Evolutionary conservation across 2,797 vertebrate species (phyloP).

Genomic region (Parauchenoglanis punctatus): DNA sequence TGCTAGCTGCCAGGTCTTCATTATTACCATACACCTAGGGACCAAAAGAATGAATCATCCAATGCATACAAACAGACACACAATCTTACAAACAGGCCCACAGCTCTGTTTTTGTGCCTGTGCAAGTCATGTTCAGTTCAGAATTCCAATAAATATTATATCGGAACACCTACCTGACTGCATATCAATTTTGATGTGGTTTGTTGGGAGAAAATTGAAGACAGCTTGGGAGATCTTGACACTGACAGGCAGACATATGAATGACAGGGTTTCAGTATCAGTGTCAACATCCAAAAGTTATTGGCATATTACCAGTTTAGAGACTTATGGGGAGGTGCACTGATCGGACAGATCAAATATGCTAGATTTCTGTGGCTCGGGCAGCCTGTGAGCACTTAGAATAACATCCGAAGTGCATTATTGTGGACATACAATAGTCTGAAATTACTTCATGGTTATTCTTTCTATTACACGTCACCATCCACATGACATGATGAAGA

Average conservation of each 20-base stretch:
- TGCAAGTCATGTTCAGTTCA: slow-evolving; percentile 14
- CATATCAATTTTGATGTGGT: slow-evolving; percentile 54
- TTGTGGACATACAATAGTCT: background rate
- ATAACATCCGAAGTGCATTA: background rate
- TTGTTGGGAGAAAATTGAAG: slow-evolving; percentile 38
- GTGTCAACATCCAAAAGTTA: background rate
- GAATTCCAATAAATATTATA: slow-evolving; percentile 26
- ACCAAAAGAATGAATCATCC: slow-evolving; percentile 43
- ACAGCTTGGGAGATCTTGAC: slow-evolving; percentile 12
- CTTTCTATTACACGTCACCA: background rate
- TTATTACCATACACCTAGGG: slow-evolving; percentile 49
- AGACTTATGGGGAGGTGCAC: background rate
- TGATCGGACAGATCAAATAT: background rate
- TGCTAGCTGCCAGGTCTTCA: slow-evolving; percentile 44
- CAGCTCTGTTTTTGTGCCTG: slow-evolving; percentile 5
- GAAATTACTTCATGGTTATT: background rate
- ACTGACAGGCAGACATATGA: background rate
- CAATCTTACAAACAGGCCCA: slow-evolving; percentile 19
- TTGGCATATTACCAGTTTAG: background rate
- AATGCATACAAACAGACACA: slow-evolving; percentile 7
- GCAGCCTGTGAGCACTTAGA: background rate
- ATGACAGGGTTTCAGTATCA: background rate
- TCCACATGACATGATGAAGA: too few species aligned
- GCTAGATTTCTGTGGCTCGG: background rate
- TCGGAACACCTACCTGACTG: slow-evolving; percentile 36